These are phyloP conservation scores for Tenrec ecaudatus DNA, from an alignment of 2,113 vertebrate species.

Conservation along the genomic window DNA sequence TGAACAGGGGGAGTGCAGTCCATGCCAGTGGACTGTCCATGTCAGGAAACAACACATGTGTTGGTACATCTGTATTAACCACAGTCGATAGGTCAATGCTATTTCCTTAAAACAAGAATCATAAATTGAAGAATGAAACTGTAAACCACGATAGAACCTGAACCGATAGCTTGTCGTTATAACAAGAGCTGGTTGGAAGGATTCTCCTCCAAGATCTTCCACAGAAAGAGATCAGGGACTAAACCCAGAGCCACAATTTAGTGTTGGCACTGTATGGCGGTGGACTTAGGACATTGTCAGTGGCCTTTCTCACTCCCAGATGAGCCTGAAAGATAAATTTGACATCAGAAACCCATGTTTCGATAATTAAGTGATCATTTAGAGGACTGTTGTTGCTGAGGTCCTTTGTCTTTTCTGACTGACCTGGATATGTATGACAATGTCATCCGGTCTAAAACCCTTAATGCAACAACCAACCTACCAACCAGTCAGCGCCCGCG, in stretches of 20 bases:
- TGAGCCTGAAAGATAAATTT: neutral
- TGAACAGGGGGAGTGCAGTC: too few relatives aligned
- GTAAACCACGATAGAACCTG: neutral
- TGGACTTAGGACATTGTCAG: neutral
- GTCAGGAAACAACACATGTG: too few relatives aligned
- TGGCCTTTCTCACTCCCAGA: neutral
- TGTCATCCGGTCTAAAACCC: neutral
- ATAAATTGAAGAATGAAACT: neutral
- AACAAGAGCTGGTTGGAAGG: neutral
- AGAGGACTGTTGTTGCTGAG: neutral
- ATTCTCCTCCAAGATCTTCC: neutral
- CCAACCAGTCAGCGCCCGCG: neutral
- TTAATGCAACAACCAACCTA: neutral
- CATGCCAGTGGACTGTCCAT: too few relatives aligned
- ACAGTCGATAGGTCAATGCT: neutral
- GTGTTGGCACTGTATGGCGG: neutral
- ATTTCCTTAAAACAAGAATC: too few relatives aligned
- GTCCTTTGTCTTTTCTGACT: neutral
- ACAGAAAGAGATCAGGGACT: neutral
- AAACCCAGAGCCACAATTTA: neutral
- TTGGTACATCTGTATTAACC: neutral
- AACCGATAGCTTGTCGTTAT: neutral
- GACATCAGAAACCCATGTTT: constrained; percentile 9
- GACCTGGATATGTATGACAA: neutral
- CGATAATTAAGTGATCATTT: constrained; percentile 16